Evolutionary conservation across 1,140 invertebrate genomes (phyloP).

Genomic region (Trachymyrmex cornetzi): DNA sequence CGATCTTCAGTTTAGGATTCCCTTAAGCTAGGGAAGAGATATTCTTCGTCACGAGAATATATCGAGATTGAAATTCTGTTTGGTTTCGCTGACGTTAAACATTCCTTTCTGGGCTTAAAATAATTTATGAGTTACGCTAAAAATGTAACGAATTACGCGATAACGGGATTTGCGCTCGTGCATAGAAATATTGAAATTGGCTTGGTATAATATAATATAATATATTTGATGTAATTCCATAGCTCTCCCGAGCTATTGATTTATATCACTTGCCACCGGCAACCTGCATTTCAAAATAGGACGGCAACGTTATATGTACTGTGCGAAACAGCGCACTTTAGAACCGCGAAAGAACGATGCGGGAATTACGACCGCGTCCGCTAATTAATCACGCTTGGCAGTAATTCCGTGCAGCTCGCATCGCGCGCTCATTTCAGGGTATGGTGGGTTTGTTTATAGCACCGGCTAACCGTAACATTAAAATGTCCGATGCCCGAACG

Average conservation of each 20-base stretch:
- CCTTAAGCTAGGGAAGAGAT: no score
- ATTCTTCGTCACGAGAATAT: background rate
- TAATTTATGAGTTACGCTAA: background rate
- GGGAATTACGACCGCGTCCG: slow-evolving; percentile 59
- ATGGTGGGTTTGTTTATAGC: slow-evolving; percentile 73
- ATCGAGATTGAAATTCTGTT: background rate
- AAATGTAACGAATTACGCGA: background rate
- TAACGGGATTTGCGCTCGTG: background rate
- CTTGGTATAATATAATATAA: background rate
- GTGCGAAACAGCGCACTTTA: slow-evolving; percentile 57
- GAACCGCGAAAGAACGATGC: slow-evolving; percentile 52
- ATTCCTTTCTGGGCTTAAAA: background rate
- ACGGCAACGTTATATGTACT: slow-evolving; percentile 29
- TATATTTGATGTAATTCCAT: slow-evolving; percentile 35
- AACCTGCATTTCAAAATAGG: slow-evolving; percentile 55
- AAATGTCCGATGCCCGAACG: slow-evolving; percentile 62
- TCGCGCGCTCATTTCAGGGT: slow-evolving; percentile 64
- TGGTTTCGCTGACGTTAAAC: no score
- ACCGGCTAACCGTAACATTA: slow-evolving; percentile 72
- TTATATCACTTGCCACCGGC: slow-evolving; percentile 60
- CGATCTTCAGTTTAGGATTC: no score
- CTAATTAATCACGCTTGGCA: slow-evolving; percentile 71
- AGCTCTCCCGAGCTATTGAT: slow-evolving; percentile 42
- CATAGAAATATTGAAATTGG: slow-evolving; percentile 1
- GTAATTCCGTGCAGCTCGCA: slow-evolving; percentile 68